phyloP scores from a whole-genome alignment of 2,113 vertebrate species.

The Brevimyrus niger region DNA sequence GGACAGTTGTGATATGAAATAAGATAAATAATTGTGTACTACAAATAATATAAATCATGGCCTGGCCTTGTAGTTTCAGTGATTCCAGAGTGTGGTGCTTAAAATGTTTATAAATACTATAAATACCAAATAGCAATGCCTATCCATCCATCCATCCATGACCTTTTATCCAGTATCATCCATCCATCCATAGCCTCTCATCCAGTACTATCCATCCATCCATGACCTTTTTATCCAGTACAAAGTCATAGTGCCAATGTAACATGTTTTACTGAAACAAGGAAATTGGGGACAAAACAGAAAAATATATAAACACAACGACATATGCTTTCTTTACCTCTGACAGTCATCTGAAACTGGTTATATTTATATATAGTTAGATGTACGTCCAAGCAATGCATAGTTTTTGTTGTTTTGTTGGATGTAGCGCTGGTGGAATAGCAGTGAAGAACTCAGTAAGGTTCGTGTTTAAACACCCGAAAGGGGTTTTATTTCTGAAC shows the following conservation, averaged over 20 bases:
- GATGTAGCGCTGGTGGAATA: not conserved
- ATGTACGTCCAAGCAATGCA: not conserved
- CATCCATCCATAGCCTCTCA: too few species aligned
- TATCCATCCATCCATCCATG: not conserved
- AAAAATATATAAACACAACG: not conserved
- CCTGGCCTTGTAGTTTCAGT: not conserved
- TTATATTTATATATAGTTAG: not conserved
- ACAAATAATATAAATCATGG: not conserved
- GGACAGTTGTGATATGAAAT: not conserved
- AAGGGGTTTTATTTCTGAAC: not conserved
- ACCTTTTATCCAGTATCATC: not conserved
- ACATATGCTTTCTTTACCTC: not conserved
- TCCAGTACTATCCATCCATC: not conserved
- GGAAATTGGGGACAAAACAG: not conserved
- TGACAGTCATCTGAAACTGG: not conserved
- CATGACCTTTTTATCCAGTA: not conserved
- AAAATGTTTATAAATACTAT: not conserved
- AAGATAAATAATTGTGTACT: not conserved
- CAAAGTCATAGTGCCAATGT: not conserved
- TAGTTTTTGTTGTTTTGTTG: not conserved
- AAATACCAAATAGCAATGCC: not conserved
- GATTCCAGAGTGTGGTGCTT: not conserved
- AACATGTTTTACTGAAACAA: not conserved
- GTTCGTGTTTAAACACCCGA: not conserved
- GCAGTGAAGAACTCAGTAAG: not conserved